These are phyloP conservation scores for Trichogramma dendrolimi DNA, from an alignment of 2,888 invertebrate genomes.

Conservation along the genomic window DNA sequence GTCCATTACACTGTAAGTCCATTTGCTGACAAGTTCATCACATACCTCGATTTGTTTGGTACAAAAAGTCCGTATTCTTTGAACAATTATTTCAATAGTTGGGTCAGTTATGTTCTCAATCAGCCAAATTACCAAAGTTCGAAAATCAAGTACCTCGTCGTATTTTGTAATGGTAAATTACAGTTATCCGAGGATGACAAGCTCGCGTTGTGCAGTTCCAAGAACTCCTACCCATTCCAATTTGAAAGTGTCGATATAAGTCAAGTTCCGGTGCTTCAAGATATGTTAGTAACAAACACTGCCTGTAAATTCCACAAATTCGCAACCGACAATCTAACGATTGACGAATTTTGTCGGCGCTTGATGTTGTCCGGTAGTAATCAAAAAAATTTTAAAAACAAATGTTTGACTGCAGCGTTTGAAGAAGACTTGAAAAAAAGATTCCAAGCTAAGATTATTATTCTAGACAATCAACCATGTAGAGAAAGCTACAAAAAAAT, in stretches of 20 bases:
- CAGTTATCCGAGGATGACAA: constrained; percentile 32
- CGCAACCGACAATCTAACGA: constrained; percentile 32
- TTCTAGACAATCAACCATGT: constrained; percentile 26
- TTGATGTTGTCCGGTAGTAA: constrained; percentile 34
- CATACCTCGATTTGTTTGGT: constrained; percentile 33
- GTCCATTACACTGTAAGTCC: constrained; percentile 35
- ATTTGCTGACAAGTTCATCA: constrained; percentile 32
- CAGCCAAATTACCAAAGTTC: constrained; percentile 26
- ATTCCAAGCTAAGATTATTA: constrained; percentile 35
- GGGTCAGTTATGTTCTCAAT: constrained; percentile 32
- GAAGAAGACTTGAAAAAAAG: constrained; percentile 32
- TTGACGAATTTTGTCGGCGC: constrained; percentile 34
- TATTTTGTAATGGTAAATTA: constrained; percentile 36
- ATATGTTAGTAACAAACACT: constrained; percentile 11
- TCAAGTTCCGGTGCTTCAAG: constrained; percentile 6
- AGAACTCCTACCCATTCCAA: constrained; percentile 17
- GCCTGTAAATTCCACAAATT: constrained; percentile 31
- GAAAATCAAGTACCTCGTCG: constrained; percentile 33
- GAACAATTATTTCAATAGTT: constrained; percentile 34
- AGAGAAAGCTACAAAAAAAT: constrained; percentile 35
- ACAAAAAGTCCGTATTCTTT: constrained; percentile 32
- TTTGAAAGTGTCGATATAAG: constrained; percentile 10
- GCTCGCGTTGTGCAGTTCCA: constrained; percentile 26
- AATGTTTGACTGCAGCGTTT: constrained; percentile 27
- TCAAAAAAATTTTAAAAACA: constrained; percentile 33